These are phyloP conservation scores for Reticulitermes speratus DNA, from an alignment of 1,140 invertebrate species.

Conservation along the genomic window DNA sequence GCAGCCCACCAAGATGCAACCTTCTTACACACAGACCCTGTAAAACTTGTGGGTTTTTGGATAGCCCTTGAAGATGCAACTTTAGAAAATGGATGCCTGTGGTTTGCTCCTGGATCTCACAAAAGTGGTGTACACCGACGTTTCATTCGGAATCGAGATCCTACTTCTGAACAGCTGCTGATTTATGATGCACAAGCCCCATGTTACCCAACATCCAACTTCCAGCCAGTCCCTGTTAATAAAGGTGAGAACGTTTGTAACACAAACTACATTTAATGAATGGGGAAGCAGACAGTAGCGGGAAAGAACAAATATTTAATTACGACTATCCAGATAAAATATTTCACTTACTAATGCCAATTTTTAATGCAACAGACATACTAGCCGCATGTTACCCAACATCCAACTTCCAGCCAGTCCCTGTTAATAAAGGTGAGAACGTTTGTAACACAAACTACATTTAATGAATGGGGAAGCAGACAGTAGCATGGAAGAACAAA, in stretches of 20 bases:
- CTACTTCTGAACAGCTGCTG: slow-evolving; percentile 58
- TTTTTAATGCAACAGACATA: no score
- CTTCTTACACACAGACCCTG: slow-evolving; percentile 80
- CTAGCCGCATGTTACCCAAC: slow-evolving; percentile 69
- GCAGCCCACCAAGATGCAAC: slow-evolving; percentile 83
- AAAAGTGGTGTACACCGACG: slow-evolving; percentile 73
- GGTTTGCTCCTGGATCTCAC: slow-evolving; percentile 89
- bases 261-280: no score
- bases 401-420: slow-evolving; percentile 73
- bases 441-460: no score
- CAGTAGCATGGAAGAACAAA: no score
- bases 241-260: slow-evolving; percentile 60
- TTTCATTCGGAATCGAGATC: slow-evolving; percentile 69
- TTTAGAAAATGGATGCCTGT: slow-evolving; percentile 90
- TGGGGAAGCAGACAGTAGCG: no score
- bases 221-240: slow-evolving; percentile 73
- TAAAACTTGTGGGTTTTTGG: slow-evolving; percentile 84
- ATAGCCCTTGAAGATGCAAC: slow-evolving; percentile 92
- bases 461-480: no score
- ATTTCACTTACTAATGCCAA: no score
- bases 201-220: slow-evolving; percentile 73
- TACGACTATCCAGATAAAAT: no score
- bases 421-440: slow-evolving; percentile 73
- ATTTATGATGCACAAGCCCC: slow-evolving; percentile 64
- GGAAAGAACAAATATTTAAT: no score